Evolutionary conservation across 2,797 vertebrate species (phyloP).

Genomic region (Eulemur coronatus): DNA sequence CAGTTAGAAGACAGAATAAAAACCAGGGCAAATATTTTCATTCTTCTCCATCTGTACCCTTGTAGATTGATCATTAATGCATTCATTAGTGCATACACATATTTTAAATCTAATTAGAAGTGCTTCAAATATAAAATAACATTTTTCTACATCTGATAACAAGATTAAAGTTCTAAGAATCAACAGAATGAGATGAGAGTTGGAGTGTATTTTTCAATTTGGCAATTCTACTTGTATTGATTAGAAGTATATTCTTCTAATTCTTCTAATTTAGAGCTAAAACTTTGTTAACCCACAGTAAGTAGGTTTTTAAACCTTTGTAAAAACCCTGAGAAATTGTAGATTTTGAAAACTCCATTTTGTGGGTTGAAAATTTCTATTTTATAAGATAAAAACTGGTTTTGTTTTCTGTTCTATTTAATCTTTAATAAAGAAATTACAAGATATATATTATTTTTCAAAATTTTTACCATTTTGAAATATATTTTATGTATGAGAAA

Average conservation of each 20-base stretch:
- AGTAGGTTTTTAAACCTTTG: neutral
- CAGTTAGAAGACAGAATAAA: neutral
- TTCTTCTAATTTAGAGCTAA: neutral
- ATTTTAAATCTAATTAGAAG: neutral
- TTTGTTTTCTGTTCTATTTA: neutral
- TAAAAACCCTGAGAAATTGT: neutral
- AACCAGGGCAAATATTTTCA: neutral
- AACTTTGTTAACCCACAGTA: neutral
- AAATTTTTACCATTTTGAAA: neutral
- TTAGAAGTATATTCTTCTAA: neutral
- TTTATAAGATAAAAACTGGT: neutral
- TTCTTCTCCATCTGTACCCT: neutral
- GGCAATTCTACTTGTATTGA: neutral
- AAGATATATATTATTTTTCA: neutral
- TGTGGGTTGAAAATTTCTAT: neutral
- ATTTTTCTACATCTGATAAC: neutral
- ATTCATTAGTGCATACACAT: neutral
- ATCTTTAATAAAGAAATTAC: neutral
- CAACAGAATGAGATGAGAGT: neutral
- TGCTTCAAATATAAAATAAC: neutral
- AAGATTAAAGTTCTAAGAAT: neutral
- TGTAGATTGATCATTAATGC: neutral
- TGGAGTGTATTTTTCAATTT: neutral
- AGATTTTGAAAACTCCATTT: conserved; percentile 23
- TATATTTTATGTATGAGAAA: neutral